These are phyloP conservation scores for Pyrochroa serraticornis DNA, from an alignment of 2,888 invertebrate genomes.

Conservation along the genomic window DNA sequence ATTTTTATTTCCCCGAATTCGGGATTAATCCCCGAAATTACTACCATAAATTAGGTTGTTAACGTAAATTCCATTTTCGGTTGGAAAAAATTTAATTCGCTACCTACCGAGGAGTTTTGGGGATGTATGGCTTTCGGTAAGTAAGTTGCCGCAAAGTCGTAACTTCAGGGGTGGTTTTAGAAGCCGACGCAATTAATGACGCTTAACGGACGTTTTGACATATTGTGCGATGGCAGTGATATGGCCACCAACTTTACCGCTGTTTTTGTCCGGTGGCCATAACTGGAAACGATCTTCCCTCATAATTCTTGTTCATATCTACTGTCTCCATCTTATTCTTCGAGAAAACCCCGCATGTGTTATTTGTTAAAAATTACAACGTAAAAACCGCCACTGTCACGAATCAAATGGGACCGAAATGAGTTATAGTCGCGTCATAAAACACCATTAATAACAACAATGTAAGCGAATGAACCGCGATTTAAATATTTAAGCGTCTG, in stretches of 20 bases:
- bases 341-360: conserved; percentile 36
- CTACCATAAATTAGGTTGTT: no score
- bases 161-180: conserved; percentile 18
- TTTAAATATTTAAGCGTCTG: conserved; percentile 1
- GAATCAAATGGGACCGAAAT: conserved; percentile 35
- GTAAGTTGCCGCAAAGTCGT: conserved; percentile 1
- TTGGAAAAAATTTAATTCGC: no score
- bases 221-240: conserved; percentile 35
- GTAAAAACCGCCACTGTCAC: conserved; percentile 30
- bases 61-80: no score
- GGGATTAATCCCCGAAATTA: neutral
- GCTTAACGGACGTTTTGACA: conserved; percentile 42
- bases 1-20: conserved; percentile 4
- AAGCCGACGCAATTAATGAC: conserved; percentile 38
- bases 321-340: conserved; percentile 33
- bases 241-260: conserved; percentile 15
- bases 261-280: conserved; percentile 33
- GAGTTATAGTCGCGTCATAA: conserved; percentile 9
- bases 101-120: no score
- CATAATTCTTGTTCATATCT: conserved; percentile 40
- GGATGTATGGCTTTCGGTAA: no score
- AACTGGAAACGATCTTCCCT: conserved; percentile 21
- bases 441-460: conserved; percentile 4
- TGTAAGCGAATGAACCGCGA: neutral
- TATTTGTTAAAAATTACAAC: conserved; percentile 34